phyloP scores from a whole-genome alignment of 2,888 invertebrate genomes.

The Cryptophagus acutangulus region DNA sequence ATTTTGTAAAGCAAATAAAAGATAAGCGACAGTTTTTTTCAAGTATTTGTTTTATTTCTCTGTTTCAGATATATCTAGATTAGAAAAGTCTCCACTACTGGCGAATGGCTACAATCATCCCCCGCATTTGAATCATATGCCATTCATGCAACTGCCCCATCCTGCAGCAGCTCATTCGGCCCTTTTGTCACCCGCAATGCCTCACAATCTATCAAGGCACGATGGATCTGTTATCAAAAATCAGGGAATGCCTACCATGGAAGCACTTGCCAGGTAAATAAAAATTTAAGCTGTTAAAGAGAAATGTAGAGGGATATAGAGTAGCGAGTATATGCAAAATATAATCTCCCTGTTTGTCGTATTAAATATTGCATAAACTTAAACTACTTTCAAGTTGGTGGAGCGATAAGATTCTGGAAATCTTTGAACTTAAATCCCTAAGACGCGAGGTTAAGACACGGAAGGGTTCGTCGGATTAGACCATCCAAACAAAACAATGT shows the following conservation, averaged over 20 bases:
- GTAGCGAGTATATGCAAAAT: too few relatives aligned
- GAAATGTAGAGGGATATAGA: slow-evolving; percentile 31
- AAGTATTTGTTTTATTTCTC: slow-evolving; percentile 17
- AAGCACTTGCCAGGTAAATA: slow-evolving; percentile 78
- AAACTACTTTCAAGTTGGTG: slow-evolving; percentile 39
- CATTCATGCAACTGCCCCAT: slow-evolving; percentile 87
- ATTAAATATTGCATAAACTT: slow-evolving; percentile 45
- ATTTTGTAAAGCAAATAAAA: too few relatives aligned
- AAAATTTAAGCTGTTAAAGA: slow-evolving; percentile 16
- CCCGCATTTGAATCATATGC: slow-evolving; percentile 89
- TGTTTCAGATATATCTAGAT: slow-evolving; percentile 73
- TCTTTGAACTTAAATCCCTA: slow-evolving; percentile 41
- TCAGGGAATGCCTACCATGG: slow-evolving; percentile 81
- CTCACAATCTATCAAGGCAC: slow-evolving; percentile 77
- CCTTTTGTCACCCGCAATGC: slow-evolving; percentile 85
- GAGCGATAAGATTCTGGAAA: slow-evolving; percentile 35
- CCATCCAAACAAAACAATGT: too few relatives aligned
- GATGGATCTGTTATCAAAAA: slow-evolving; percentile 81
- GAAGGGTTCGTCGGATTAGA: too few relatives aligned
- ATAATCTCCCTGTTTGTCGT: slow-evolving; percentile 27
- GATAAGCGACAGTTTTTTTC: not conserved
- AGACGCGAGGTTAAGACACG: slow-evolving; percentile 34
- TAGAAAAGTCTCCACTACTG: slow-evolving; percentile 87
- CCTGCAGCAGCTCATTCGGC: slow-evolving; percentile 67
- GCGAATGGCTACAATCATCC: slow-evolving; percentile 94